Evolutionary conservation across 2,888 invertebrate genomes (phyloP).

Genomic region (Gonocerus acuteangulatus): DNA sequence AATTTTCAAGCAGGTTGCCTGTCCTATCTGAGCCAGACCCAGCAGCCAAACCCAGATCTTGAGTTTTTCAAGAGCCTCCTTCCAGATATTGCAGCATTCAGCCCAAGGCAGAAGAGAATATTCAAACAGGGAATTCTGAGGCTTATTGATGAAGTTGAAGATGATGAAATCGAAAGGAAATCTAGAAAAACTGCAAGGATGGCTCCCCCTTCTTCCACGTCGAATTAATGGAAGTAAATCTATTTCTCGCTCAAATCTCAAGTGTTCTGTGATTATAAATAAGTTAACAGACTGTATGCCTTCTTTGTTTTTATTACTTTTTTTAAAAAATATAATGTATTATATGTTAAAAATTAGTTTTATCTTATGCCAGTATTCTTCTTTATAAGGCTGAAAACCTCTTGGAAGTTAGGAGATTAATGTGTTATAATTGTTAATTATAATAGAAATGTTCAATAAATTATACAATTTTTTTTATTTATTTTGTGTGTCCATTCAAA

Average conservation of each 20-base stretch:
- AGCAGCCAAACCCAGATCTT: slow-evolving; percentile 40
- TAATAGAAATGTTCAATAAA: no score
- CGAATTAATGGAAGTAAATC: slow-evolving; percentile 2
- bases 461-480: no score
- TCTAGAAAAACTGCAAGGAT: slow-evolving; percentile 8
- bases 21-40: not conserved
- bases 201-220: slow-evolving; percentile 12
- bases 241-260: slow-evolving; percentile 8
- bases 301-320: no score
- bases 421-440: no score
- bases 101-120: slow-evolving; percentile 48
- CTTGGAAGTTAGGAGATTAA: no score
- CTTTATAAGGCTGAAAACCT: no score
- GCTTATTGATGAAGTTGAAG: slow-evolving; percentile 43
- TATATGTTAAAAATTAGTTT: no score
- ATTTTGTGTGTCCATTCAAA: no score
- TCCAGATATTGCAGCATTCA: slow-evolving; percentile 48
- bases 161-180: slow-evolving; percentile 15
- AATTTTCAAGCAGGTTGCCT: no score
- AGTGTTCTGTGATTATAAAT: slow-evolving; percentile 18
- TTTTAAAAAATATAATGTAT: no score
- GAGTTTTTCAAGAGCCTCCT: slow-evolving; percentile 50
- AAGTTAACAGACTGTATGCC: slow-evolving; percentile 4
- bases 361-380: no score
- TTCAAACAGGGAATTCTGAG: slow-evolving; percentile 49